Conservation (phyloP, 2,888 invertebrate genomes). For the Drosophila melanocephala region DNA sequence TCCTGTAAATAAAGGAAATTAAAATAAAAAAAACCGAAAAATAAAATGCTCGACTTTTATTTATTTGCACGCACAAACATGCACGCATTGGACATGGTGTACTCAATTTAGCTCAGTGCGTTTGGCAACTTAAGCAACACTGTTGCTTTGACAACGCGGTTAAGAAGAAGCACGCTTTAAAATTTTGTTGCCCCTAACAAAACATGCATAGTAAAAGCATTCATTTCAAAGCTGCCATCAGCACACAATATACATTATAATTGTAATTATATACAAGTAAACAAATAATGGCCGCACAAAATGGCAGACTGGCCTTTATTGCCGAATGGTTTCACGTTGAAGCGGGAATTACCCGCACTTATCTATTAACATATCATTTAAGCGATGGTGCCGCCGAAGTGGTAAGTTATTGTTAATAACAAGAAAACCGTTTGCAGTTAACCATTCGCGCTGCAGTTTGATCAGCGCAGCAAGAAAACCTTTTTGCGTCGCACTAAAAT, state of each 20-base stretch:
- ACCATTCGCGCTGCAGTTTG: slow-evolving; percentile 86
- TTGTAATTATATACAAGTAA: slow-evolving; percentile 6
- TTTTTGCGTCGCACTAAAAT: slow-evolving; percentile 89
- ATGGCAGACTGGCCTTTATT: slow-evolving; percentile 86
- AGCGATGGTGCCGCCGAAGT: slow-evolving; percentile 93
- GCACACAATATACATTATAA: slow-evolving; percentile 16
- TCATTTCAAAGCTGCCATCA: slow-evolving; percentile 29
- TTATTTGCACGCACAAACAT: background rate
- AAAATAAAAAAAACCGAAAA: slow-evolving; percentile 66
- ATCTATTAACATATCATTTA: slow-evolving; percentile 91
- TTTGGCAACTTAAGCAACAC: slow-evolving; percentile 28
- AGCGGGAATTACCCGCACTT: slow-evolving; percentile 90
- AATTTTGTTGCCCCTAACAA: slow-evolving; percentile 34
- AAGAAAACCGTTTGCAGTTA: background rate
- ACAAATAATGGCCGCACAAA: slow-evolving; percentile 28
- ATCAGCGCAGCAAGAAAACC: slow-evolving; percentile 88
- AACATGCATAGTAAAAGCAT: slow-evolving; percentile 36
- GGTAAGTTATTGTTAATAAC: slow-evolving; percentile 85
- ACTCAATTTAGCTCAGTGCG: background rate
- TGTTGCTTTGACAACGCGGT: slow-evolving; percentile 63
- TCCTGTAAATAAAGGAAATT: slow-evolving; percentile 81
- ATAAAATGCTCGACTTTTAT: slow-evolving; percentile 7
- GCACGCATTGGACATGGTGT: background rate
- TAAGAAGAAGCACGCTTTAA: slow-evolving; percentile 57
- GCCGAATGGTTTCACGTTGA: slow-evolving; percentile 96